These are phyloP conservation scores for Colius striatus DNA, from an alignment of 2,113 vertebrate genomes.

Conservation along the genomic window DNA sequence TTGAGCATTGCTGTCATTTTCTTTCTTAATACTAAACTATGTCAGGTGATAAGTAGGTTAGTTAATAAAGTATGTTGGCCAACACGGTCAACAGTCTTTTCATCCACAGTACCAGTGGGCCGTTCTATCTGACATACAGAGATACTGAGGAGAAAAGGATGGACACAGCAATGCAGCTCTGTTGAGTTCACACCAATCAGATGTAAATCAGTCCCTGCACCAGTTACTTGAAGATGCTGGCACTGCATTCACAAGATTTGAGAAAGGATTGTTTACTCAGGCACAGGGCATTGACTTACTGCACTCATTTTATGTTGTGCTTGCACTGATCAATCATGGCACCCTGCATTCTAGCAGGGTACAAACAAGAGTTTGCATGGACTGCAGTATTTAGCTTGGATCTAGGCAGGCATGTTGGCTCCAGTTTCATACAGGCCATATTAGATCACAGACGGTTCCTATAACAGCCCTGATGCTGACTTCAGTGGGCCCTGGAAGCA, in stretches of 20 bases:
- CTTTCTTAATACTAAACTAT: neutral
- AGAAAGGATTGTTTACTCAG: neutral
- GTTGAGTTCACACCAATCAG: neutral
- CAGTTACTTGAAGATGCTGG: neutral
- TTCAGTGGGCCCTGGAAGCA: neutral
- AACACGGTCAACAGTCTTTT: neutral
- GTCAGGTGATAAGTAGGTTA: neutral
- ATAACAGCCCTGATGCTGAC: neutral
- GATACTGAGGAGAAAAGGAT: neutral
- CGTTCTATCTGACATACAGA: neutral
- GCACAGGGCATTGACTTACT: neutral
- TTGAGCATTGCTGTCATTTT: neutral
- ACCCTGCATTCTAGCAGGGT: neutral
- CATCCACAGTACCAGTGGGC: neutral
- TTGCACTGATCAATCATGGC: neutral
- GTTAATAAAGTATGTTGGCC: neutral
- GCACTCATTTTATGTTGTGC: neutral
- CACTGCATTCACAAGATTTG: neutral
- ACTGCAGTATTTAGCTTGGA: neutral
- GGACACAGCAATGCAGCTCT: neutral
- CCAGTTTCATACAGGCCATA: neutral
- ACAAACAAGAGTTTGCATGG: neutral
- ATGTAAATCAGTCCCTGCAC: neutral
- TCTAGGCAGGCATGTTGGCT: neutral
- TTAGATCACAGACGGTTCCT: neutral